Conservation (phyloP, 2,113 vertebrate species). For the Fulica atra region DNA sequence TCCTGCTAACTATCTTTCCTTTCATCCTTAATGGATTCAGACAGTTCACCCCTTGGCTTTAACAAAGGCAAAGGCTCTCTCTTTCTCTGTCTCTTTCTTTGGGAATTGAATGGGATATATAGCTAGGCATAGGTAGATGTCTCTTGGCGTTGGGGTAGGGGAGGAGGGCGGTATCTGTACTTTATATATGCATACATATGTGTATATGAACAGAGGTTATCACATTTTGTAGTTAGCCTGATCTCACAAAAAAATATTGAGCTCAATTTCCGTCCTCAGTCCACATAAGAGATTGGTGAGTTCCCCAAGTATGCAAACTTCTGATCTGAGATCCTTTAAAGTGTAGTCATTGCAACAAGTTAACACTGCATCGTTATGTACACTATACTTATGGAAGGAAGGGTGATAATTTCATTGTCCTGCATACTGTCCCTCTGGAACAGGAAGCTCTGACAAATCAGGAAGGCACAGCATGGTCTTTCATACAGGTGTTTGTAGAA, state of each 20-base stretch:
- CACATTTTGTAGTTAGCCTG: not conserved
- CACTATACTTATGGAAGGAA: not conserved
- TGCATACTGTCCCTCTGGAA: not conserved
- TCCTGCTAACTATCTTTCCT: constrained; percentile 4
- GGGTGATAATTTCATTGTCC: not conserved
- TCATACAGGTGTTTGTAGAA: constrained; percentile 2
- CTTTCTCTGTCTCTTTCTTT: not conserved
- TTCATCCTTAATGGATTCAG: constrained; percentile 37
- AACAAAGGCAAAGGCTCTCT: not conserved
- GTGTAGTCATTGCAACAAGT: not conserved
- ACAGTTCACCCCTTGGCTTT: not conserved
- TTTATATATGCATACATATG: too few relatives aligned
- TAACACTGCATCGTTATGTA: not conserved
- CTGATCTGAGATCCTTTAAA: not conserved
- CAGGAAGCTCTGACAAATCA: not conserved
- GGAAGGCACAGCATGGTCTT: not conserved
- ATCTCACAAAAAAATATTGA: not conserved
- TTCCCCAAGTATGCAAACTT: not conserved
- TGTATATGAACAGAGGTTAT: not conserved
- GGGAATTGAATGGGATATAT: not conserved
- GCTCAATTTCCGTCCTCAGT: not conserved
- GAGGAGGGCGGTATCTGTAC: not conserved
- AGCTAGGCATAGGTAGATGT: not conserved
- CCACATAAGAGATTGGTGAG: not conserved
- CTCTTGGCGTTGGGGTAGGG: not conserved